A percentile compares a stretch with the other conserved stretches of the same genome.
phyloP scores from a whole-genome alignment of 2,797 vertebrate species.

The Bryconaethiops microstoma region DNA sequence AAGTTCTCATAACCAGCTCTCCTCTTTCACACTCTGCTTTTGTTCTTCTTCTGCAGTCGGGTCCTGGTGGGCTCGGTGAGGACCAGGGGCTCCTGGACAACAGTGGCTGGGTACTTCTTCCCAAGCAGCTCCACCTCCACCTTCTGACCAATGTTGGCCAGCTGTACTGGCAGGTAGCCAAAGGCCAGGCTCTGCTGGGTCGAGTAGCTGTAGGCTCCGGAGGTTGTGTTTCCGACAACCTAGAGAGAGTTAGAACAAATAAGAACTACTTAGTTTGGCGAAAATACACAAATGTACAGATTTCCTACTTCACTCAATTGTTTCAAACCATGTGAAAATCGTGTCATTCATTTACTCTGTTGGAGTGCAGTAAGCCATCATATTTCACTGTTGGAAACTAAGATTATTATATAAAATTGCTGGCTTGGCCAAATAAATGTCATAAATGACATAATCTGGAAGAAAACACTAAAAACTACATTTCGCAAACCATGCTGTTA shows the following conservation, averaged over 20 bases:
- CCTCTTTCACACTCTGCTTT: constrained; percentile 43
- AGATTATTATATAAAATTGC: too few species aligned
- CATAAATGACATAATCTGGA: too few species aligned
- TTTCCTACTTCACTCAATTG: too few species aligned
- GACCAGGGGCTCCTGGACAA: constrained; percentile 89
- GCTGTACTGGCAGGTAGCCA: constrained; percentile 86
- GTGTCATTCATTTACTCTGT: too few species aligned
- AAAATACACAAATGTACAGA: too few species aligned
- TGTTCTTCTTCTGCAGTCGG: constrained; percentile 82
- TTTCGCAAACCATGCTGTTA: too few species aligned
- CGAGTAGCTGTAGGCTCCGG: constrained; percentile 91
- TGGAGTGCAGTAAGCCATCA: too few species aligned
- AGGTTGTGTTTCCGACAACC: constrained; percentile 97
- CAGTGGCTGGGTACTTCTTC: constrained; percentile 82
- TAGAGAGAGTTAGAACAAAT: constrained; percentile 69
- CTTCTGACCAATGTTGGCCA: constrained; percentile 85
- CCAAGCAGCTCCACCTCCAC: constrained; percentile 92
- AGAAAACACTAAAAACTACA: too few species aligned
- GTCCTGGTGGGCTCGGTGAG: constrained; percentile 87
- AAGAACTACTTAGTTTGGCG: too few species aligned
- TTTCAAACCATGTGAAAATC: too few species aligned
- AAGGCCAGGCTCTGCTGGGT: constrained; percentile 90
- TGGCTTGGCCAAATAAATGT: too few species aligned
- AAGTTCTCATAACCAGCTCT: background rate
- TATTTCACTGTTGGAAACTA: too few species aligned